Base-by-base conservation (phyloP, 1,140 invertebrate genomes). In the Manduca sexta region DNA sequence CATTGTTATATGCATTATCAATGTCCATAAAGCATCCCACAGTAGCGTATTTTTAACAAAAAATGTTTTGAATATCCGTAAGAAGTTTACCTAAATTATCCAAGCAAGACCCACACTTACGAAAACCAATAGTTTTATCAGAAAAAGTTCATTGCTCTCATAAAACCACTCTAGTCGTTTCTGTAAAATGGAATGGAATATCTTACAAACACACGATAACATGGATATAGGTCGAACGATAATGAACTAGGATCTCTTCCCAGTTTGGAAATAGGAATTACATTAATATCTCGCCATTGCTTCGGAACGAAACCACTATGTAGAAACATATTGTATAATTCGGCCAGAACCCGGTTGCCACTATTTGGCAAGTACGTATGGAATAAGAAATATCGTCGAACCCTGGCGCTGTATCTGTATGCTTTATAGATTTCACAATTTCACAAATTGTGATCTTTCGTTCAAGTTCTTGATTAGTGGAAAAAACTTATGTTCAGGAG, bases 191-290 rank as follows among this genome's bases (percentile, higher is more conserved):
- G n/a, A 41, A 39, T 62, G 54, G 16, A 45, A 45, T 1, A 34
- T 33, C 17, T 45, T 45, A 45, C 42, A 31, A n/a, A 40, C 3
- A 34, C 53, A 57, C 3, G 71, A 64, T 2, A 75, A 47, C 34
- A 77, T 35, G 15, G 64, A 49, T 18, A 77, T 74, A 7, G 75
- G 73, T 30, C 75, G 17, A 8, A 41, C 18, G 59, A 56, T 16
- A 49, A 17, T 6, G 42, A 38, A 35, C 8, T 3, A 26, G 4
- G 21, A 26, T 52, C 34, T 39, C 50, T 56, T 8, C 13, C 16
- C 11, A 3, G 21, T 42, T 42, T 42, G 8, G 40, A 17, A 10
- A 42, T 42, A 12, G 40, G n/a, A 12, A 21, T 7, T 11, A 42
- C 26, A 10, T 11, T 7, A n/a, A 42, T 42, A 42, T 26, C 16